Percentiles rank a stretch among this genome's conserved stretches.
Evolutionary conservation across 2,888 invertebrate genomes (phyloP).

Genomic region (Phanerotoma sp.): DNA sequence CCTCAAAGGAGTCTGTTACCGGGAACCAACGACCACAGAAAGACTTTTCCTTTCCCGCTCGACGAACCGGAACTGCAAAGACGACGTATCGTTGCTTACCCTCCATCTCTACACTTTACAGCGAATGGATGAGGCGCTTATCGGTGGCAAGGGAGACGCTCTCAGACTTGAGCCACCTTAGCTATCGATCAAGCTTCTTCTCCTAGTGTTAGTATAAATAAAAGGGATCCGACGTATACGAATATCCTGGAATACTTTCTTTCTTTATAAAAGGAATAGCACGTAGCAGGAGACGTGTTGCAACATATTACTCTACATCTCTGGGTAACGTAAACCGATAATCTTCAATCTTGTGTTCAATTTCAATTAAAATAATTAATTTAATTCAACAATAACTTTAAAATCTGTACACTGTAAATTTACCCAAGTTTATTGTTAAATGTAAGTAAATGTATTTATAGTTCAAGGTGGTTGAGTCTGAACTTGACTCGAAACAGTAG

Average conservation of each 20-base stretch:
- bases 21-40: background rate
- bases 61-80: slow-evolving; percentile 2
- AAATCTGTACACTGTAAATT: too few species aligned
- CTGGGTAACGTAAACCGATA: too few species aligned
- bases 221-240: slow-evolving; percentile 23
- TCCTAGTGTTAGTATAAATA: slow-evolving; percentile 25
- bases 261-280: too few species aligned
- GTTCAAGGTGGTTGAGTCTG: too few species aligned
- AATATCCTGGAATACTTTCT: slow-evolving; percentile 12
- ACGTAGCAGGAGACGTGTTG: too few species aligned
- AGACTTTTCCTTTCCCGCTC: slow-evolving; percentile 7
- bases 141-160: slow-evolving; percentile 17
- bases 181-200: slow-evolving; percentile 35
- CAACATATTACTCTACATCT: too few species aligned
- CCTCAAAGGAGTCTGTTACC: background rate
- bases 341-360: too few species aligned
- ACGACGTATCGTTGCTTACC: slow-evolving; percentile 3
- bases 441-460: too few species aligned
- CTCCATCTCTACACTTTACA: background rate
- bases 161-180: slow-evolving; percentile 7
- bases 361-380: too few species aligned
- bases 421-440: too few species aligned
- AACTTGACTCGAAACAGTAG: too few species aligned
- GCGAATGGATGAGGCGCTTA: slow-evolving; percentile 34
- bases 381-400: too few species aligned